These are phyloP conservation scores for Cirrhinus molitorella DNA, from an alignment of 2,797 vertebrate species.

Conservation along the genomic window DNA sequence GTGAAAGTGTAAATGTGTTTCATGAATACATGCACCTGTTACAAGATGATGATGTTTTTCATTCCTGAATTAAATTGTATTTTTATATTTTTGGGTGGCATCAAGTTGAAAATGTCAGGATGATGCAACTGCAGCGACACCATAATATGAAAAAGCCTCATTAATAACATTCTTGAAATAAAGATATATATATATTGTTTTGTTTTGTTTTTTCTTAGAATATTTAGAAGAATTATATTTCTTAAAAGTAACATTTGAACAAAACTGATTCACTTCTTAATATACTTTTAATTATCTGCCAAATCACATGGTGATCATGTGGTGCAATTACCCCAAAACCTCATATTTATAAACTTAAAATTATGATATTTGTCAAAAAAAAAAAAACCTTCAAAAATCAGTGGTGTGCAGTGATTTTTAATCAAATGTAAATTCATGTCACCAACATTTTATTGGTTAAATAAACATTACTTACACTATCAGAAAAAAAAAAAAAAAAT, in stretches of 20 bases:
- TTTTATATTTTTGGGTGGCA: not conserved
- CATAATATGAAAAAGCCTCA: not conserved
- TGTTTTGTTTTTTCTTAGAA: no score
- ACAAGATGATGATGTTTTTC: not conserved
- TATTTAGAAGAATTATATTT: not conserved
- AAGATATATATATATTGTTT: not conserved
- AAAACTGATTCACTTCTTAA: not conserved
- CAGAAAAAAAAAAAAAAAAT: no score
- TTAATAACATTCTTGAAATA: not conserved
- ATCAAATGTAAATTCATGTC: no score
- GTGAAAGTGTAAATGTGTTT: not conserved
- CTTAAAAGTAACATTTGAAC: not conserved
- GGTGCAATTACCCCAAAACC: no score
- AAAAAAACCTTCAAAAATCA: no score
- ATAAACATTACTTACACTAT: no score
- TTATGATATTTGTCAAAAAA: no score
- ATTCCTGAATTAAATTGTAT: not conserved
- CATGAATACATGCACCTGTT: not conserved
- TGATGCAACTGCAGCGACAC: not conserved
- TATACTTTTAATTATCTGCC: not conserved
- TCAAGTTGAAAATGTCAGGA: no score
- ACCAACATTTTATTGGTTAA: no score
- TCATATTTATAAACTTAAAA: no score
- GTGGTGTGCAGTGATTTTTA: no score
- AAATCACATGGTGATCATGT: not conserved